A percentile compares a stretch with the other conserved stretches of the same genome.
phyloP scores from a whole-genome alignment of 2,888 invertebrate genomes.

The Noctua janthina region DNA sequence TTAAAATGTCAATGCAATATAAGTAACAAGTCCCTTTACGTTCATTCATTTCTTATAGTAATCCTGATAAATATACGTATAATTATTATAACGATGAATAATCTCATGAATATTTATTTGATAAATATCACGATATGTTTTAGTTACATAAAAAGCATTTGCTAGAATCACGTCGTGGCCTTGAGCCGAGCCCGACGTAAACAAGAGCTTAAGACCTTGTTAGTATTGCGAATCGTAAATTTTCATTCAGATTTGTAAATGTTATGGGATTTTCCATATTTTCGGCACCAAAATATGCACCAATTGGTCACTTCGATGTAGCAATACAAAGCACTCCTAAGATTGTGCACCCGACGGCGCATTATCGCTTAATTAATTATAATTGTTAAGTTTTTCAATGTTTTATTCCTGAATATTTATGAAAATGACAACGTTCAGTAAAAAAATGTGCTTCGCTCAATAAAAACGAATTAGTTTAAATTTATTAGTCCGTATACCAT shows the following conservation, averaged over 20 bases:
- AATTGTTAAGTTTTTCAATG: background rate
- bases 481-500: constrained; percentile 1
- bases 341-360: background rate
- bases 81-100: constrained; percentile 29
- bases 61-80: constrained; percentile 10
- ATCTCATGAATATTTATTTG: constrained; percentile 41
- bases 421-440: background rate
- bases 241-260: constrained; percentile 51
- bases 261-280: constrained; percentile 23
- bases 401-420: background rate
- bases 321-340: background rate
- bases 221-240: constrained; percentile 50
- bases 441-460: background rate
- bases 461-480: constrained; percentile 7
- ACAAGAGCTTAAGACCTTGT: constrained; percentile 57
- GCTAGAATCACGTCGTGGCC: constrained; percentile 78
- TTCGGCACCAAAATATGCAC: background rate
- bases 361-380: background rate
- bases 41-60: constrained; percentile 36
- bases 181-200: constrained; percentile 77
- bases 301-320: background rate
- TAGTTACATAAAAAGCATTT: constrained; percentile 75
- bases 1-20: constrained; percentile 8
- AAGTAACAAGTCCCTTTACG: constrained; percentile 10
- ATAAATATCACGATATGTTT: constrained; percentile 57